Conservation (phyloP, 2,888 invertebrate genomes). For the Vannuccia rotundouncinata region DNA sequence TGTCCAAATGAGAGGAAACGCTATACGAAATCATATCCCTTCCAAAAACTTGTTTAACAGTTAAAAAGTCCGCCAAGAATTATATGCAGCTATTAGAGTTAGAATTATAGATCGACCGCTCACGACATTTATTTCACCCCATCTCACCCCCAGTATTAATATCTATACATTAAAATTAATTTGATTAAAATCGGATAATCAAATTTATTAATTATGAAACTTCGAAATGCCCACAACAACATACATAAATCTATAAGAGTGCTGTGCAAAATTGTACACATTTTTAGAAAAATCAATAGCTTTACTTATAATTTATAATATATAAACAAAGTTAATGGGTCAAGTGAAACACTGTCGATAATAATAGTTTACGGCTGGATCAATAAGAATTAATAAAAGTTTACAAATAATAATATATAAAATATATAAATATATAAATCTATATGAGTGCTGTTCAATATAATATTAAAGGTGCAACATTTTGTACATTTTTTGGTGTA, state of each 20-base stretch:
- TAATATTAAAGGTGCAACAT: not conserved
- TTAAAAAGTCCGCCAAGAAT: too few relatives aligned
- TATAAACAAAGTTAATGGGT: not conserved
- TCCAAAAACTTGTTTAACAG: too few relatives aligned
- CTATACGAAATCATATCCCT: too few relatives aligned
- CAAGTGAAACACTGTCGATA: too few relatives aligned
- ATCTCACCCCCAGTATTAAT: not conserved
- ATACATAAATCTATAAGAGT: too few relatives aligned
- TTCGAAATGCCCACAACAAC: too few relatives aligned
- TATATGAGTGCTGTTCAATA: not conserved
- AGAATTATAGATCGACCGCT: not conserved
- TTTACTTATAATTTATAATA: not conserved
- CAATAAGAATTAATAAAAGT: not conserved
- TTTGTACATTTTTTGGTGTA: too few relatives aligned
- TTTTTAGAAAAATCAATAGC: not conserved
- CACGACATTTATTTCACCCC: not conserved
- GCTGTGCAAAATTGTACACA: not conserved
- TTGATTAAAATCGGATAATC: not conserved
- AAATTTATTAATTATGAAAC: not conserved
- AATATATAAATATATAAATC: not conserved
- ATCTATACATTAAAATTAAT: not conserved
- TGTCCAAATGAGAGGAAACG: too few relatives aligned
- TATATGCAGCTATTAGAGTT: too few relatives aligned
- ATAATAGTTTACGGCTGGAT: too few relatives aligned
- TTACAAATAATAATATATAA: not conserved